Evolutionary conservation across 1,140 invertebrate species (phyloP).

Genomic region (Drosophila pallidifrons): DNA sequence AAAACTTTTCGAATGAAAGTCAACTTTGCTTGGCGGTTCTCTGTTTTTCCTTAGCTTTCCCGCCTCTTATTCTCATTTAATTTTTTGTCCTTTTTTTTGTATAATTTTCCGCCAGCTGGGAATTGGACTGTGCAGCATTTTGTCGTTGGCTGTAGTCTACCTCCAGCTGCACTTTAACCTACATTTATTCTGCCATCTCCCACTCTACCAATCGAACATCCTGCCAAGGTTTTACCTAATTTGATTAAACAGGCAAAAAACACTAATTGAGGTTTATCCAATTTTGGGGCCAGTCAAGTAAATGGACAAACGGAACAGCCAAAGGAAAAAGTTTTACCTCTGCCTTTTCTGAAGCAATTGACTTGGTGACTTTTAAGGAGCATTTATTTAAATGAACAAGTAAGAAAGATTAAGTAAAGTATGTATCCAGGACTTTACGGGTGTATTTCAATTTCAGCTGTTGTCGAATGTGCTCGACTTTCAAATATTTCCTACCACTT

Average conservation of each 20-base stretch:
- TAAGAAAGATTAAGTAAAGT: background rate
- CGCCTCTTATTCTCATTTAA: constrained; percentile 49
- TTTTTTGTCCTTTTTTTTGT: constrained; percentile 57
- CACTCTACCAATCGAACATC: constrained; percentile 18
- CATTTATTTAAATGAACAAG: constrained; percentile 8
- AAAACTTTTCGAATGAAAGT: constrained; percentile 80
- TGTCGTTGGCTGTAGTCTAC: constrained; percentile 10
- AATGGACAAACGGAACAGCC: constrained; percentile 23
- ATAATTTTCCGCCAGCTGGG: constrained; percentile 71
- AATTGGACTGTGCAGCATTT: constrained; percentile 62
- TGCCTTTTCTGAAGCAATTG: constrained; percentile 1
- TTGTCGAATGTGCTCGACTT: too few relatives aligned
- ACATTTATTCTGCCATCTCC: background rate
- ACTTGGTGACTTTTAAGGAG: constrained; percentile 2
- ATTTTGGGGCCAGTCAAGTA: constrained; percentile 49
- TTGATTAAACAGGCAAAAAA: constrained; percentile 68
- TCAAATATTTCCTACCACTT: too few relatives aligned
- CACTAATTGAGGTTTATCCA: constrained; percentile 79
- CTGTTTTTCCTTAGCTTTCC: constrained; percentile 49
- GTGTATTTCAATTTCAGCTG: too few relatives aligned
- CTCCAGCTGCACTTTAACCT: background rate
- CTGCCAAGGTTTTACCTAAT: constrained; percentile 55
- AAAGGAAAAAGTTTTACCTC: constrained; percentile 28
- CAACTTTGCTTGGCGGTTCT: constrained; percentile 51
- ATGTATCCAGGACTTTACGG: background rate